These are phyloP conservation scores for Neosilurus mollespiculum DNA, from an alignment of 2,797 vertebrate species.

Conservation along the genomic window DNA sequence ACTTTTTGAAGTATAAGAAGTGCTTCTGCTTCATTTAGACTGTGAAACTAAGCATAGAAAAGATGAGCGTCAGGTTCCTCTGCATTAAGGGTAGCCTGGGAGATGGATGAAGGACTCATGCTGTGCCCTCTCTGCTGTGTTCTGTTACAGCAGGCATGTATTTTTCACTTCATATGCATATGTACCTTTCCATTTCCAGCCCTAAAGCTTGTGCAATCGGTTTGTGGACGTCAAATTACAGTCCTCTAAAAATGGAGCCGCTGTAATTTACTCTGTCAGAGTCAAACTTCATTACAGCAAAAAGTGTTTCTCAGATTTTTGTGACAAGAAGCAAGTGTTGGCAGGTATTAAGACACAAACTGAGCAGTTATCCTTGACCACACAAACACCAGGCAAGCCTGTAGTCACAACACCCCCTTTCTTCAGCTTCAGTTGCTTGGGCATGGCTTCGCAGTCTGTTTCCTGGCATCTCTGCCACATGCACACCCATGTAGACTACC, in stretches of 20 bases:
- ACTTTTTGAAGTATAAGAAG: constrained; percentile 42
- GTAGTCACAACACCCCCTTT: constrained; percentile 22
- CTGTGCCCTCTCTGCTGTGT: constrained; percentile 25
- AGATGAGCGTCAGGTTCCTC: constrained; percentile 36
- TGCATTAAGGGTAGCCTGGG: constrained; percentile 19
- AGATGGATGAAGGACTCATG: constrained; percentile 21
- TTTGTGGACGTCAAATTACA: constrained; percentile 35
- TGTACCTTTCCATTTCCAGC: constrained; percentile 29
- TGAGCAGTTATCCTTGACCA: constrained; percentile 9
- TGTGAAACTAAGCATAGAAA: constrained; percentile 49
- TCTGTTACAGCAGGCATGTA: constrained; percentile 13
- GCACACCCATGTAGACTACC: constrained; percentile 24
- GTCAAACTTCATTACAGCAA: constrained; percentile 1
- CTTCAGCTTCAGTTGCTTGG: constrained; percentile 38
- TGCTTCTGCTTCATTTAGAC: constrained; percentile 34
- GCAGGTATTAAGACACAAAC: constrained; percentile 25
- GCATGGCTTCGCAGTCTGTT: constrained; percentile 27
- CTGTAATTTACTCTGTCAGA: constrained; percentile 29
- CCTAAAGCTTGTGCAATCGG: constrained; percentile 30
- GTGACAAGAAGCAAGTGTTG: constrained; percentile 24
- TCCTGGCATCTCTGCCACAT: constrained; percentile 35
- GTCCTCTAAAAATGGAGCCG: constrained; percentile 23
- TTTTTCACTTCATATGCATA: constrained; percentile 45
- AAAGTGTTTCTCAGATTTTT: constrained; percentile 19
- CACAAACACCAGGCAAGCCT: constrained; percentile 18